These are phyloP conservation scores for Troides aeacus DNA, from an alignment of 2,888 invertebrate species.

Conservation along the genomic window DNA sequence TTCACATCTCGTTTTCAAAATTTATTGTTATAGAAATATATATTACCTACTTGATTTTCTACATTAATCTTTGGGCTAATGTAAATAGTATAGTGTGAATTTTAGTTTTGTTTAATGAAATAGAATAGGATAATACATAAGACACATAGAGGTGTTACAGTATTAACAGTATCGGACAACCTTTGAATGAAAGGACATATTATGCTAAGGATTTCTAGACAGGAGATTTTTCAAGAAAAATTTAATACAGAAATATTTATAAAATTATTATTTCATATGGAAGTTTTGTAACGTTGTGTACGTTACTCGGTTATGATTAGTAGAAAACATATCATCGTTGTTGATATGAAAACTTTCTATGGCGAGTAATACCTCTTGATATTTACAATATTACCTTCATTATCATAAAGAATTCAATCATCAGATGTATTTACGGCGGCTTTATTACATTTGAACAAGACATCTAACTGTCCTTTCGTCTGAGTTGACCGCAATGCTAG, in stretches of 20 bases:
- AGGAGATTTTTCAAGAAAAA: too few relatives aligned
- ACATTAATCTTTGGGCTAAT: neutral
- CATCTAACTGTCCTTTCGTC: constrained; percentile 13
- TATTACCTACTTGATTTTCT: neutral
- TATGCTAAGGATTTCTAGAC: too few relatives aligned
- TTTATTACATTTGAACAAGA: constrained; percentile 10
- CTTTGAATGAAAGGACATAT: too few relatives aligned
- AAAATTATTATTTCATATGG: too few relatives aligned
- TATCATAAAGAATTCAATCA: neutral
- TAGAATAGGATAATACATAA: too few relatives aligned
- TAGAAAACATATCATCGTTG: neutral
- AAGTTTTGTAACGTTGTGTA: too few relatives aligned
- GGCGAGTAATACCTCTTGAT: neutral
- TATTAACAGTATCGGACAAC: too few relatives aligned
- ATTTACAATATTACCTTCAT: neutral
- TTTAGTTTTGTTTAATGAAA: too few relatives aligned
- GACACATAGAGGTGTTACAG: too few relatives aligned
- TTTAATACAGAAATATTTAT: too few relatives aligned
- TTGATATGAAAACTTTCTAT: neutral
- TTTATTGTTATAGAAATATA: constrained; percentile 9
- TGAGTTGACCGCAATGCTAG: constrained; percentile 18
- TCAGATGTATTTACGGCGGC: neutral
- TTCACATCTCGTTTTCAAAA: constrained; percentile 12
- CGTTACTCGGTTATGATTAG: neutral
- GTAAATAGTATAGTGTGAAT: neutral